Percentiles rank a stretch among this genome's conserved stretches.
Conservation (phyloP, 2,888 invertebrate genomes). For the Apodemia zela region DNA sequence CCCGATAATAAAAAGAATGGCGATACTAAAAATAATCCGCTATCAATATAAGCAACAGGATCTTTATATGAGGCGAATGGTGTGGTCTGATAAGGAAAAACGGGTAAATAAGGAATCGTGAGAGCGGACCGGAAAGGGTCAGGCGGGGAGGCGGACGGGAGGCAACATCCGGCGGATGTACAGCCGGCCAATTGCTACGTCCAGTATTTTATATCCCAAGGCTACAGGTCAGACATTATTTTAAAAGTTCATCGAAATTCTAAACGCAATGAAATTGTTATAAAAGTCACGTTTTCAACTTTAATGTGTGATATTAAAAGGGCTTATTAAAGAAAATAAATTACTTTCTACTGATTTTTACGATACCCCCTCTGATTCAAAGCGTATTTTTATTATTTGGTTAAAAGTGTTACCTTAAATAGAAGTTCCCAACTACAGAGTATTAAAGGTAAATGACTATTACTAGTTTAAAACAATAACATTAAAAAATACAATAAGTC, state of each 20-base stretch:
- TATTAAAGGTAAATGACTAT: not conserved
- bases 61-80: constrained; percentile 64
- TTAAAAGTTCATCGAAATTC: constrained; percentile 28
- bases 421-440: no score
- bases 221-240: constrained; percentile 33
- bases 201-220: constrained; percentile 44
- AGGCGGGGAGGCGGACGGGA: constrained; percentile 28
- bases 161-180: constrained; percentile 53
- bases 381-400: no score
- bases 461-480: not conserved
- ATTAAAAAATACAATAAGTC: not conserved
- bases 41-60: constrained; percentile 45
- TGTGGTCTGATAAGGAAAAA: constrained; percentile 73
- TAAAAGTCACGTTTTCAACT: no score
- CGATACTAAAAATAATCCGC: not conserved
- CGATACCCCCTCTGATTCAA: no score
- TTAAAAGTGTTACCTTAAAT: no score
- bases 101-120: constrained; percentile 71
- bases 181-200: constrained; percentile 45
- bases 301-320: no score
- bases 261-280: not conserved
- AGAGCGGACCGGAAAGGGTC: constrained; percentile 48
- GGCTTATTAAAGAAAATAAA: no score
- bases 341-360: no score
- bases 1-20: not conserved